Base-by-base conservation (phyloP, 2,888 invertebrate species). In the Tetrapedia diversipes region DNA sequence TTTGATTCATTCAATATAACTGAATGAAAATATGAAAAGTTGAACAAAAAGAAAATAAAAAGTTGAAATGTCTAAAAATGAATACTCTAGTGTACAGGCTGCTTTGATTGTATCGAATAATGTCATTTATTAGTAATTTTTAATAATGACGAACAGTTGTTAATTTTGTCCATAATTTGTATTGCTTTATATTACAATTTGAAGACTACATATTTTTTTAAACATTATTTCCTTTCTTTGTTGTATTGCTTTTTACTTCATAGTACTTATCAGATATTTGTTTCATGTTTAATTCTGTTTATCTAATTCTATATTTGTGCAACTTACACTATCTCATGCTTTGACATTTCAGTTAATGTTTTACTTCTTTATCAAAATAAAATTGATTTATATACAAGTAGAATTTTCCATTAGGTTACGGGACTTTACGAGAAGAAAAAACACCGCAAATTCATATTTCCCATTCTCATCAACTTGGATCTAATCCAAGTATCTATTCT, bases 361-460 rank as follows among this genome's bases (percentile, higher is more conserved):
- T n/a, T 34, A 29, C 16, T 27, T n/a, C n/a, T 63, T 49, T 47
- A 19, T 24, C 47, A 14, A 19, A n/a, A 47, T 45, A 37, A 67
- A 56, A 27, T 34, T 53, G 11, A 56, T 41, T 2, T 53, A 47
- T 65, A 29, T 63, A 63, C 39, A 64, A 47, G 54, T 56, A 60
- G 43, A 73, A 57, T 71, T 69, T 80, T 74, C n/a, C n/a, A 16
- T 27, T 83, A 96, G 96, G 95, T 89, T 96, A 96, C 86, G 96
- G 96, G 1, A 95, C 96, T 0, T 90, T 96, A 59, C 94, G 95
- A 76, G 96, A 96, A 87, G 95, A 95, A 74, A 91, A 94, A 66
- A 92, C 94, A 66, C 92, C 94, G 0, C 91, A 91, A 57, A 91
- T 90, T 67, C 89, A 89, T 47, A 92, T 90, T 24, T 89, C 89